phyloP scores from a whole-genome alignment of 1,140 invertebrate genomes.

The Drosophila pallidifrons region DNA sequence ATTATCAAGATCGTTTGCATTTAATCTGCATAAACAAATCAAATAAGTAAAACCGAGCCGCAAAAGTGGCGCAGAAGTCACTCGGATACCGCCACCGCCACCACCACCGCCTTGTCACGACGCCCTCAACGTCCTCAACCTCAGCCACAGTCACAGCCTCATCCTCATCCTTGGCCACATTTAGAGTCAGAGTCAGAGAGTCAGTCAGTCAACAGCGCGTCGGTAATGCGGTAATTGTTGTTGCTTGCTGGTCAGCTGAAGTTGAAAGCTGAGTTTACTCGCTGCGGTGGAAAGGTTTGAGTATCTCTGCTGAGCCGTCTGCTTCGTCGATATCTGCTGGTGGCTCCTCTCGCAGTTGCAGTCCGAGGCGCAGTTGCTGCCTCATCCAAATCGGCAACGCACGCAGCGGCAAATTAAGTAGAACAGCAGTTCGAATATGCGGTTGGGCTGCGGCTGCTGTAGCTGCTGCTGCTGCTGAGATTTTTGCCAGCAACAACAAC shows the following conservation, averaged over 20 bases:
- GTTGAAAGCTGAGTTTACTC: not conserved
- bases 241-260: constrained; percentile 50
- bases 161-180: constrained; percentile 16
- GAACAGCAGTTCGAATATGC: constrained; percentile 71
- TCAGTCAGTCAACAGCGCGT: constrained; percentile 72
- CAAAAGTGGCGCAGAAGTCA: constrained; percentile 55
- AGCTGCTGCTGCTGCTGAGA: constrained; percentile 41
- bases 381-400: constrained; percentile 73
- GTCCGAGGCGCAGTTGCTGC: constrained; percentile 22
- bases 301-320: not conserved
- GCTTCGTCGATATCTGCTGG: not conserved
- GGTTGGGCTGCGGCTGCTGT: constrained; percentile 46
- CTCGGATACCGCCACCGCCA: constrained; percentile 8
- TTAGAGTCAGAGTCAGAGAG: constrained; percentile 2
- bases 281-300: not conserved
- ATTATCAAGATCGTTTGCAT: constrained; percentile 85
- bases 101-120: constrained; percentile 13
- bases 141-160: constrained; percentile 1
- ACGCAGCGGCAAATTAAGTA: constrained; percentile 82
- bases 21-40: constrained; percentile 85
- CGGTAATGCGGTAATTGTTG: constrained; percentile 81
- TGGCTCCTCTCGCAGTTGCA: constrained; percentile 1
- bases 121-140: constrained; percentile 29
- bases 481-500: constrained; percentile 40
- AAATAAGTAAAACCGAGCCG: constrained; percentile 76